phyloP scores from a whole-genome alignment of 2,888 invertebrate species.

The Leistus spinibarbis region DNA sequence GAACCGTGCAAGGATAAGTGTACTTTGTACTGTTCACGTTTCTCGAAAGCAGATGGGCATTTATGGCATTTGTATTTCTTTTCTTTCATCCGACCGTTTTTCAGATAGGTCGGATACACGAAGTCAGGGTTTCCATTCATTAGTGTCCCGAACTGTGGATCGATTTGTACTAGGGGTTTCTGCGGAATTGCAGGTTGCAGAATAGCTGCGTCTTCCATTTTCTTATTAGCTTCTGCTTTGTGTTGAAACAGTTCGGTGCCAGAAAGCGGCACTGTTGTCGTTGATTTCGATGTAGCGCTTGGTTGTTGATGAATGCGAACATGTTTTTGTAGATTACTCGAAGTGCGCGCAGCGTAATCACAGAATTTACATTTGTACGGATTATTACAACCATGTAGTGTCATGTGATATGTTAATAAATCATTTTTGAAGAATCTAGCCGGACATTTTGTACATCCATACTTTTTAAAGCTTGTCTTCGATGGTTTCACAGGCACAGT shows the following conservation, averaged over 20 bases:
- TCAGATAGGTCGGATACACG: slow-evolving; percentile 74
- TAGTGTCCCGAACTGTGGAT: slow-evolving; percentile 70
- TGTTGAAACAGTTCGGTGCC: slow-evolving; percentile 71
- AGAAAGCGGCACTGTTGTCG: slow-evolving; percentile 60
- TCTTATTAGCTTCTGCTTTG: slow-evolving; percentile 61
- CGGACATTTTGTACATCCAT: slow-evolving; percentile 69
- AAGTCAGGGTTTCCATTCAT: slow-evolving; percentile 80
- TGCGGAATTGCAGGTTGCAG: slow-evolving; percentile 47
- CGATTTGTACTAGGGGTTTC: slow-evolving; percentile 55
- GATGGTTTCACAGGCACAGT: slow-evolving; percentile 35
- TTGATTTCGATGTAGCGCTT: neutral
- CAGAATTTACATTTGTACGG: slow-evolving; percentile 74
- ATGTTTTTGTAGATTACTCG: slow-evolving; percentile 71
- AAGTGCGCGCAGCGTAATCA: slow-evolving; percentile 71
- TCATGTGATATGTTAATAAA: slow-evolving; percentile 72
- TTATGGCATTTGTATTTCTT: slow-evolving; percentile 83
- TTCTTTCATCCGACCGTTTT: slow-evolving; percentile 76
- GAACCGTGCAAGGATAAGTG: slow-evolving; percentile 84
- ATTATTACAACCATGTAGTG: slow-evolving; percentile 68
- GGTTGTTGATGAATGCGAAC: slow-evolving; percentile 56
- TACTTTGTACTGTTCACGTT: slow-evolving; percentile 81
- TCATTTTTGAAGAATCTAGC: slow-evolving; percentile 76
- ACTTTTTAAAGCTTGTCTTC: slow-evolving; percentile 51
- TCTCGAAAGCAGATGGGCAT: slow-evolving; percentile 88
- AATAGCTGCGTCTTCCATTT: neutral